Percentiles rank a stretch among this genome's conserved stretches.
Evolutionary conservation across 2,113 vertebrate species (phyloP).

Genomic region (Maylandia zebra): DNA sequence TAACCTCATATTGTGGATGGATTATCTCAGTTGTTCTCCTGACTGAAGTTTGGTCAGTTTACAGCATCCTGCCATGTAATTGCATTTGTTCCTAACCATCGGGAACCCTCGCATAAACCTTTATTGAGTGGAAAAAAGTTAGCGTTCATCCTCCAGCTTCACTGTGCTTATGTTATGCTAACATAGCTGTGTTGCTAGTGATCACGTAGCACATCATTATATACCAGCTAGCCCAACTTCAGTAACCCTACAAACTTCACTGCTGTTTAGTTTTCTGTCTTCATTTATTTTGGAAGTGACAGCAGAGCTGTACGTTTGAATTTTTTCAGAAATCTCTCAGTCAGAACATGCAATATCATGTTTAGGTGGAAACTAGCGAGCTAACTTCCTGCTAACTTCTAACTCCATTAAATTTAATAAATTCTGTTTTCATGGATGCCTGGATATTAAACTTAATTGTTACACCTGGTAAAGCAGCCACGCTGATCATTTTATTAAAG

Average conservation of each 20-base stretch:
- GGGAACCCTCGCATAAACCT: fast-evolving
- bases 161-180: fast-evolving
- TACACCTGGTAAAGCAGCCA: background rate
- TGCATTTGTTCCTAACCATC: background rate
- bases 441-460: background rate
- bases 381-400: background rate
- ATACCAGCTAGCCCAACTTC: fast-evolving
- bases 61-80: fast-evolving
- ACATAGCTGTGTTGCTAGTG: fast-evolving
- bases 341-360: fast-evolving
- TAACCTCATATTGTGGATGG: background rate
- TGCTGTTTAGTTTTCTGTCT: background rate
- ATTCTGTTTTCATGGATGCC: background rate
- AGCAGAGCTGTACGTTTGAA: fast-evolving
- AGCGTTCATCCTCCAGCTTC: background rate
- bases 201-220: no score
- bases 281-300: fast-evolving
- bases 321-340: background rate
- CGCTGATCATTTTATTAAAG: fast-evolving
- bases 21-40: background rate
- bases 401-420: fast-evolving
- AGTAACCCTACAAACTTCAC: background rate
- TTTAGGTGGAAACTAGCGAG: fast-evolving
- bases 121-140: fast-evolving
- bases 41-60: fast-evolving